Conservation (phyloP, 2,113 vertebrate genomes). For the Strix aluco region DNA sequence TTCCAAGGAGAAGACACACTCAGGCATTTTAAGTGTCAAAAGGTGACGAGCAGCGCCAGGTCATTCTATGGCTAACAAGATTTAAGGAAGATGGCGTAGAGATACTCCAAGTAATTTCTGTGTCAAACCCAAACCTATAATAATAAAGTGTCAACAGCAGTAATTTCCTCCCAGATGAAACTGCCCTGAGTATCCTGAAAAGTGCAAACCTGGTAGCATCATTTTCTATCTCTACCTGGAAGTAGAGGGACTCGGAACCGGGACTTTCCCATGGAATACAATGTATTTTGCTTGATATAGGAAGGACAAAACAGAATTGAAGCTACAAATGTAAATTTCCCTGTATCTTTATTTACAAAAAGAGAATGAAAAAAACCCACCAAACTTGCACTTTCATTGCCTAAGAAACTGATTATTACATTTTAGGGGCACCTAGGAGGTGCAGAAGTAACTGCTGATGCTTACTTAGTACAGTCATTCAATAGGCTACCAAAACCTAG, state of each 20-base stretch:
- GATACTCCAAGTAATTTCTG: not conserved
- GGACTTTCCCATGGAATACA: not conserved
- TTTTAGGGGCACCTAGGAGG: not conserved
- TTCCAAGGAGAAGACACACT: not conserved
- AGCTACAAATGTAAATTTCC: not conserved
- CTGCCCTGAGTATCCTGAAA: not conserved
- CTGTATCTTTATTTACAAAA: not conserved
- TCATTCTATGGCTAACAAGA: not conserved
- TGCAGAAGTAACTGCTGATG: not conserved
- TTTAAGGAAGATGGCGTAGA: not conserved
- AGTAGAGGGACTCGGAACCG: not conserved
- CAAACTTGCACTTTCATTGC: not conserved
- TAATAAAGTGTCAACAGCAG: not conserved
- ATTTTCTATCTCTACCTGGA: not conserved
- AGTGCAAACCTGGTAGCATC: not conserved
- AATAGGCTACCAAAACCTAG: not conserved
- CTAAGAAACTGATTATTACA: not conserved
- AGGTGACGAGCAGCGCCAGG: not conserved
- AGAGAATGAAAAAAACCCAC: accelerated
- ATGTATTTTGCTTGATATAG: not conserved
- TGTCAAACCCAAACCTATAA: not conserved
- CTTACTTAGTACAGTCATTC: not conserved
- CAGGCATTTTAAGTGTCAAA: not conserved
- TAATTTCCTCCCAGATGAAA: not conserved
- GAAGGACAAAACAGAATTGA: not conserved